Evolutionary conservation across 2,888 invertebrate species (phyloP), one percentile per base, ranked within the genome.

Genomic region (Cyclophora albipunctata): DNA sequence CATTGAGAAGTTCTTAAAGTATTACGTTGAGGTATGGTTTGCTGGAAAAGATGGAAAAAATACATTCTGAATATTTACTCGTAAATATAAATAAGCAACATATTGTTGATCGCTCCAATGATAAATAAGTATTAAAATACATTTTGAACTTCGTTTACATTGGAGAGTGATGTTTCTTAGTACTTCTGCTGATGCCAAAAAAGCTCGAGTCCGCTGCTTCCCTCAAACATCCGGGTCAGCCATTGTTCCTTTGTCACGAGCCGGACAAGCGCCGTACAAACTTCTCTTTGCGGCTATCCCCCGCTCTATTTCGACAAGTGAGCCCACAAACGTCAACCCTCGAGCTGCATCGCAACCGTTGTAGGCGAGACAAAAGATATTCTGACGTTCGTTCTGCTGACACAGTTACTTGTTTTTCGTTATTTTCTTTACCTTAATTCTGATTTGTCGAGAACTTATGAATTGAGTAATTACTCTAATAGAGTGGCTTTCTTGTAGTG

Each of bases 181-280:
- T 51, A 49, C 51, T 49, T 49, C 51, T 54, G 51, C 51, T 65
- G 66, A 56, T 60, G 57, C 59, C 70, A 61, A 68, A 78, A 81
- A 77, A 77, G 72, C 69, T 70, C 64, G 61, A 67, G 70, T 71
- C 67, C 64, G 70, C 70, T 77, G 73, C 76, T 79, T 77, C 76
- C 73, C 76, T 70, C 68, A 74, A 77, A 79, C 80, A 82, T 81
- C 78, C 79, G 78, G 80, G 81, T 80, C 81, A 74, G 63, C 71
- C 68, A 80, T 83, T 83, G 81, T 83, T 80, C 79, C 78, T 81
- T 83, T 83, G 81, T 82, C 75, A 73, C 67, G 59, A 67, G 63
- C 75, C 73, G 79, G 79, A 80, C 80, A 74, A 71, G 67, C 73
- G 58, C 53, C 48, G 52, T 63, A 62, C 80, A 66, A 77, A 75